Conservation (phyloP, 2,113 vertebrate species). For the Microtus pennsylvanicus region DNA sequence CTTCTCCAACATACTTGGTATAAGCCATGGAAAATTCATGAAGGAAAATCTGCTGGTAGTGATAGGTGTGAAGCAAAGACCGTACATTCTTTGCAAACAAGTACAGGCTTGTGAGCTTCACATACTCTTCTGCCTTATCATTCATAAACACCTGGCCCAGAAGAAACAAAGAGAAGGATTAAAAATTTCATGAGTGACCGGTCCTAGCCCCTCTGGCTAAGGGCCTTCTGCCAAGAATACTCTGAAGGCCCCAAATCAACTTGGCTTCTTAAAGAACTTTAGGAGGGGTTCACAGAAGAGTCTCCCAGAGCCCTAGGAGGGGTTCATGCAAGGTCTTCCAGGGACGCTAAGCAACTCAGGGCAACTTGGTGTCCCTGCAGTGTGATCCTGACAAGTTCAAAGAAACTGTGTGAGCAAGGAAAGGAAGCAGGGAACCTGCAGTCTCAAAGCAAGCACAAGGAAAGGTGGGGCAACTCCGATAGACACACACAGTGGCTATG, state of each 20-base stretch:
- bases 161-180: conserved; percentile 15
- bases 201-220: neutral
- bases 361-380: neutral
- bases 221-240: neutral
- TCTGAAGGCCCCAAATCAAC: neutral
- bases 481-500: too few relatives aligned
- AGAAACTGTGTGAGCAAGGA: neutral
- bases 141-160: conserved; percentile 89
- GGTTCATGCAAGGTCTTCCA: neutral
- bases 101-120: conserved; percentile 94
- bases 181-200: neutral
- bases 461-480: neutral
- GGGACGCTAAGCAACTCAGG: neutral
- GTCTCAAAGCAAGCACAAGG: neutral
- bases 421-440: neutral
- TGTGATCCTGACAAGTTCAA: neutral
- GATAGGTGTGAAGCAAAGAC: conserved; percentile 96
- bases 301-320: neutral
- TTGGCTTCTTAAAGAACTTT: neutral
- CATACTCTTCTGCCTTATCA: conserved; percentile 87
- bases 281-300: neutral
- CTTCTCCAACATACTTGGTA: conserved; percentile 93
- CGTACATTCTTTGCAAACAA: conserved; percentile 95
- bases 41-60: conserved; percentile 99
- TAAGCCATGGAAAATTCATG: conserved; percentile 94